A percentile compares a stretch with the other conserved stretches of the same genome.
Conservation (phyloP, 1,140 invertebrate species). For the Ladona fulva region DNA sequence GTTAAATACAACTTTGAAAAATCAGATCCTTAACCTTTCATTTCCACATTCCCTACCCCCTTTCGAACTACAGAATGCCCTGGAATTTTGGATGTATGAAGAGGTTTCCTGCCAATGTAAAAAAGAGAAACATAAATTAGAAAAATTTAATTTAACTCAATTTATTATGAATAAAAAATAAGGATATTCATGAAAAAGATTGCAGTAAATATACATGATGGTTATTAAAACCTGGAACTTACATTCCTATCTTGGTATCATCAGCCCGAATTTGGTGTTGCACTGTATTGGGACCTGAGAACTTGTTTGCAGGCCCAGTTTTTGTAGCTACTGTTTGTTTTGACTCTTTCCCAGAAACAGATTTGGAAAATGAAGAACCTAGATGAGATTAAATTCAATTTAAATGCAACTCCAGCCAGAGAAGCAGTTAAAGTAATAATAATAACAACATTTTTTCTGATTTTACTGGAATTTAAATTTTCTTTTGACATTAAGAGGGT, state of each 20-base stretch:
- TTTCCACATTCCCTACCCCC: background rate
- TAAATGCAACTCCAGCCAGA: too few species aligned
- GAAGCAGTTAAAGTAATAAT: too few species aligned
- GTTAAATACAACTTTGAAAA: background rate
- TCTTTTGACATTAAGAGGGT: too few species aligned
- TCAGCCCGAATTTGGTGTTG: background rate
- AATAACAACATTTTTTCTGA: too few species aligned
- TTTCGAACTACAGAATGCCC: background rate
- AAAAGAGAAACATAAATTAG: background rate
- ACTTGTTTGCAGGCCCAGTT: background rate
- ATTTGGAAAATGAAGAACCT: background rate
- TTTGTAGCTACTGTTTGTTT: background rate
- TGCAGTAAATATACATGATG: background rate
- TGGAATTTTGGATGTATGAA: background rate
- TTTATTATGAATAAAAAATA: background rate
- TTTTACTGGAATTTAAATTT: too few species aligned
- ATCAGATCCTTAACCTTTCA: background rate
- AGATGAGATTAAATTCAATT: background rate
- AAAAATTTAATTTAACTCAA: background rate
- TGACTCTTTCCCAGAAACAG: background rate
- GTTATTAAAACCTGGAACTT: background rate
- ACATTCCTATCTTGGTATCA: background rate
- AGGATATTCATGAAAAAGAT: background rate
- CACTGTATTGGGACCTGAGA: background rate
- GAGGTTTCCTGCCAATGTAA: background rate